Base-by-base conservation (phyloP, 2,888 invertebrate species). In the Cosmopolites sordidus region DNA sequence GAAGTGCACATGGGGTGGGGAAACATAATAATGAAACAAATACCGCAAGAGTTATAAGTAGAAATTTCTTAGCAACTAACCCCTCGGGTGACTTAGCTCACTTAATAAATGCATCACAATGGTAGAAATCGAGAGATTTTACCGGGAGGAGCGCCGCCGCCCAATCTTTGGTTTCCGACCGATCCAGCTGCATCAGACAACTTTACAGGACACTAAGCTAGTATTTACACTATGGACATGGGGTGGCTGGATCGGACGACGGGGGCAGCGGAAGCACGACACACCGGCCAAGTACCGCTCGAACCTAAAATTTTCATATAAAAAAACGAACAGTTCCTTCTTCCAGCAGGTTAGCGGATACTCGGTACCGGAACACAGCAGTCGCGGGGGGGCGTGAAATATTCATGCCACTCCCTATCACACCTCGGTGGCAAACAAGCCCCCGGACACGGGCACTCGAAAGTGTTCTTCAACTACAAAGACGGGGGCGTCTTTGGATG, bases 391-490 rank as follows among this genome's bases (percentile, higher is more conserved):
- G 38, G 46, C 27, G 27, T 27, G n/a, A n/a, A n/a, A n/a, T n/a
- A n/a, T n/a, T n/a, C 27, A 11, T 12, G 39, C 37, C 46, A 9
- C 42, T 47, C 16, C 37, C 51, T 57, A 64, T 63, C 86, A 87
- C 78, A 86, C 87, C 79, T 86, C 86, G 70, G 86, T 87, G 67
- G 86, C 86, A 73, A 85, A 84, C 71, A 83, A 83, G 59, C 77
- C 77, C 62, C 73, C 66, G 67, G 70, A 69, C 64, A 84, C 83
- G 75, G 83, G 84, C 69, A 76, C 75, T 70, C 79, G 76, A 77
- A 84, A 86, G 73, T 86, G 86, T 75, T 86, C 86, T 78, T 85
- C 86, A 74, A 86, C 79, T 72, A 86, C 84, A 78, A 85, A 86
- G 70, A 86, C 86, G 46, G 57, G 54, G 14, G 54, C 17, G 43